Conservation (phyloP, 2,113 vertebrate genomes). For the Corydoras maculifer region DNA sequence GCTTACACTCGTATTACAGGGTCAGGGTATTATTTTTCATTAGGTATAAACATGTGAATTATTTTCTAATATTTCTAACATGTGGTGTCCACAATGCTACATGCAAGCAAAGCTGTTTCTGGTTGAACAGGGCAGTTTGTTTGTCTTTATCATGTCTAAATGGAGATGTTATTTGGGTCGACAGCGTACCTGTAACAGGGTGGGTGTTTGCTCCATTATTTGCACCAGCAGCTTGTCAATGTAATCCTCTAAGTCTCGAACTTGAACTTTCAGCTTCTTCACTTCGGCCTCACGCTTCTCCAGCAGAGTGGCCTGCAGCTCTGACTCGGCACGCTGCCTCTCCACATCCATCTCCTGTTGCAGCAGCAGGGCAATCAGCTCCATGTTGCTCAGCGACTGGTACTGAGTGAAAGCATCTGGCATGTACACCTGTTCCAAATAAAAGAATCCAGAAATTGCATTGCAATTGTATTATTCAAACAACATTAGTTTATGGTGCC, state of each 20-base stretch:
- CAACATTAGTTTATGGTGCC: too few species aligned
- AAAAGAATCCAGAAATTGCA: background rate
- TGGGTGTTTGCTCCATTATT: constrained; percentile 94
- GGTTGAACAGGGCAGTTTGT: constrained; percentile 17
- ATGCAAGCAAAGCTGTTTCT: constrained; percentile 27
- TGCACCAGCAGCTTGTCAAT: constrained; percentile 90
- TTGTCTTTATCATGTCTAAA: background rate
- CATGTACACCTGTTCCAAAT: constrained; percentile 44
- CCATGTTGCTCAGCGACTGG: constrained; percentile 87
- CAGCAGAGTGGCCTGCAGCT: constrained; percentile 58
- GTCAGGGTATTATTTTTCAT: too few species aligned
- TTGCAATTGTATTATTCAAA: too few species aligned
- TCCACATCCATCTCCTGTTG: constrained; percentile 78
- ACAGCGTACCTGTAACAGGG: constrained; percentile 82
- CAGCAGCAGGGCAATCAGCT: constrained; percentile 87
- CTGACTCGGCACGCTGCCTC: constrained; percentile 68
- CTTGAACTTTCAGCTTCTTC: constrained; percentile 77
- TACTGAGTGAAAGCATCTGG: constrained; percentile 72
- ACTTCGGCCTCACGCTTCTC: constrained; percentile 72
- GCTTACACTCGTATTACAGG: too few species aligned
- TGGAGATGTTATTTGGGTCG: constrained; percentile 53
- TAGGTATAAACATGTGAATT: constrained; percentile 1
- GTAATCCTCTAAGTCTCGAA: constrained; percentile 90
- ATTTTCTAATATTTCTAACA: background rate
- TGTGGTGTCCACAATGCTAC: constrained; percentile 3